A percentile compares a stretch with the other conserved stretches of the same genome.
Conservation (phyloP, 2,113 vertebrate genomes). For the Climacteris rufus region DNA sequence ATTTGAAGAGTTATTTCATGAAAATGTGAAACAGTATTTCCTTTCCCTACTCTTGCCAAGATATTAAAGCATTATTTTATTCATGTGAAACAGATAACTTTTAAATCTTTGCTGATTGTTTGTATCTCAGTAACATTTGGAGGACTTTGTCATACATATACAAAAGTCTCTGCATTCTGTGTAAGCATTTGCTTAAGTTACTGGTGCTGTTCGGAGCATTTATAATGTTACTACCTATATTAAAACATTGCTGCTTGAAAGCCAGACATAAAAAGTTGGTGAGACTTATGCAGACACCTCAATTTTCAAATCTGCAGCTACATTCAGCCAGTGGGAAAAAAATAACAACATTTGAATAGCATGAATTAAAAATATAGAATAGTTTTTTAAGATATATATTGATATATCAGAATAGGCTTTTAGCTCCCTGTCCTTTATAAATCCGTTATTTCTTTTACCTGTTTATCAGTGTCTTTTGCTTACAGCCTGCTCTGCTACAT, state of each 20-base stretch:
- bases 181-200: background rate
- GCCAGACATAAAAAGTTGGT: background rate
- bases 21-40: background rate
- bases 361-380: background rate
- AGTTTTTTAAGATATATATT: background rate
- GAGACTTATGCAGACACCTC: accelerated
- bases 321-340: background rate
- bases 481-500: background rate
- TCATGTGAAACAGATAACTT: background rate
- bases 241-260: background rate
- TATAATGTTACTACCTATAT: accelerated
- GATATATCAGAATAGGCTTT: background rate
- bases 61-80: background rate
- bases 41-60: background rate
- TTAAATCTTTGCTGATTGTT: background rate
- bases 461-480: background rate
- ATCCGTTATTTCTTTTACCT: background rate
- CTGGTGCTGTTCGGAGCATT: background rate
- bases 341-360: background rate
- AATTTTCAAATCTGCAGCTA: accelerated
- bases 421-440: background rate
- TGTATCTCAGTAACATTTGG: background rate
- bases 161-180: accelerated
- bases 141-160: background rate
- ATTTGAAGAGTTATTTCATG: background rate